A percentile compares a stretch with the other conserved stretches of the same genome.
These are phyloP conservation scores for Germaria angustata DNA, from an alignment of 2,888 invertebrate genomes.

Conservation along the genomic window DNA sequence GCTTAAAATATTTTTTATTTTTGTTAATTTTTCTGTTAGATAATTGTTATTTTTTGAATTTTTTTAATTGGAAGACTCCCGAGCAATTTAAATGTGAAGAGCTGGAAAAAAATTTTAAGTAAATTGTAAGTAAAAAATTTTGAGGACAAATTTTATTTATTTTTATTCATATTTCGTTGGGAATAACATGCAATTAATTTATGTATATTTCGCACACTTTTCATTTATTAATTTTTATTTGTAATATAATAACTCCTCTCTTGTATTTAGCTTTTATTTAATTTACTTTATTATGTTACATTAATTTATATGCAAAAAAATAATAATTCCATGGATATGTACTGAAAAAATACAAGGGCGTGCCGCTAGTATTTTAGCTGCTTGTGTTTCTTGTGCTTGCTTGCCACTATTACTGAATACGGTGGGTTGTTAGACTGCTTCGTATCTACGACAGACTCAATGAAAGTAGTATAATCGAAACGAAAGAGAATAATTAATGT, in stretches of 20 bases:
- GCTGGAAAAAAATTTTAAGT: conserved; percentile 29
- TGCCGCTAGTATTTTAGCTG: conserved; percentile 50
- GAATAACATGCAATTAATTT: not conserved
- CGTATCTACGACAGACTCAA: conserved; percentile 34
- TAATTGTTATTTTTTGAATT: conserved; percentile 8
- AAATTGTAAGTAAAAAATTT: not conserved
- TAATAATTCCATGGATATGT: conserved; percentile 21
- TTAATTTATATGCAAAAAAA: conserved; percentile 41
- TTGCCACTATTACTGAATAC: conserved; percentile 62
- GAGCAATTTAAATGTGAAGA: conserved; percentile 40
- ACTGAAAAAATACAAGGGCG: conserved; percentile 60
- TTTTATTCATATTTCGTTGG: not conserved
- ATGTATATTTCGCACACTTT: conserved; percentile 42
- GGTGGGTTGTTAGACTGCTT: conserved; percentile 54
- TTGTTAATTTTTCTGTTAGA: not conserved
- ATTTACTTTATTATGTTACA: conserved; percentile 7
- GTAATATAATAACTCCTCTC: not conserved
- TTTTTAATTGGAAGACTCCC: conserved; percentile 58
- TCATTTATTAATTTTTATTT: conserved; percentile 21
- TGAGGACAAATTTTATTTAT: not conserved
- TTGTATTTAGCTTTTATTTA: not conserved
- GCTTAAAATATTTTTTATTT: not conserved
- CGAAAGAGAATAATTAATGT: conserved; percentile 28
- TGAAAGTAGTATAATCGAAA: conserved; percentile 46
- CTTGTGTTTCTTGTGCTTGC: conserved; percentile 48